Evolutionary conservation across 2,797 vertebrate species (phyloP), one percentile per base, ranked within the genome.

Genomic region (Microctenopoma stevenorrisi): DNA sequence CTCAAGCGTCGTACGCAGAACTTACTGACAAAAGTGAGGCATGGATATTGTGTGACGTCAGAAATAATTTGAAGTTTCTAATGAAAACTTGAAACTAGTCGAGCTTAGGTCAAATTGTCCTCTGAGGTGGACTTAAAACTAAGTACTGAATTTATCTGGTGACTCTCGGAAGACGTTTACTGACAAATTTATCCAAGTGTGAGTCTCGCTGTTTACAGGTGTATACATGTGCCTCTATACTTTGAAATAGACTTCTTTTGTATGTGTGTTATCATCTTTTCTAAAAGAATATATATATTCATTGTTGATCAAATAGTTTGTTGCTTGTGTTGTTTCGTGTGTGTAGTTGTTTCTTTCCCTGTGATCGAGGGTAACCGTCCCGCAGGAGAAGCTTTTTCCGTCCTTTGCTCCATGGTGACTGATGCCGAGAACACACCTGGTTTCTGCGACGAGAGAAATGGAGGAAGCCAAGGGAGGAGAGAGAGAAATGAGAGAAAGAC

Each of bases 351-450:
- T 64, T 73, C 12, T 61, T 38, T 65, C 49, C 74, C 50, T 72
- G 69, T 65, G 50, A 28, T 53, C 2, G n/a, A 60, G 33, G 51
- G 33, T 15, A n/a, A 33, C 47, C n/a, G 65, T 67, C 62, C 37
- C 78, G 62, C n/a, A 13, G 64, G 78, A 63, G 74, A 74, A 6
- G 1, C 26, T 5, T 40, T 51, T 13, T 15, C 33, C 50, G 74
- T 71, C 70, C 78, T 61, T 8, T 0, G 38, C n/a, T 12, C 54
- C 77, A 43, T 66, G 51, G 67, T 57, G 84, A 88, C 79, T 37
- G 86, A 90, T 76, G 73, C 83, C 35, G 5, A 38, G 74, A 49
- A 46, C 64, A 73, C 76, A 79, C 74, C 72, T 78, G 74, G 48
- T 55, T 43, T 70, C 63, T 38, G 18, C 0, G 2, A 44, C 42